Evolutionary conservation across 2,113 vertebrate species (phyloP).

Genomic region (Protobothrops flavoviridis): DNA sequence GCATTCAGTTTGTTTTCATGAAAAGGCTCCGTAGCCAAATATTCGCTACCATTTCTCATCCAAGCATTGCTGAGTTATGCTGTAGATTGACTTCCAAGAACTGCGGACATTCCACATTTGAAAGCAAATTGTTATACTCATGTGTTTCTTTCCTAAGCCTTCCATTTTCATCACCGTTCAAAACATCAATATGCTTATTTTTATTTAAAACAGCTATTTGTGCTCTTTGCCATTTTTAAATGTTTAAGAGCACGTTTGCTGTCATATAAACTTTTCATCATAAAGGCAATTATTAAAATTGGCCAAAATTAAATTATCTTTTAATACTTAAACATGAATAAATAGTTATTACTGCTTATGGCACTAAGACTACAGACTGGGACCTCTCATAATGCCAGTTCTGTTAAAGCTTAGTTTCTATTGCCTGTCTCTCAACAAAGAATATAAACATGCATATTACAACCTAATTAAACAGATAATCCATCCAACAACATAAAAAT

Average conservation of each 20-base stretch:
- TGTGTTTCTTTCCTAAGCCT: constrained; percentile 36
- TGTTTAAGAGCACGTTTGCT: constrained; percentile 10
- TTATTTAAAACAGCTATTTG: constrained; percentile 14
- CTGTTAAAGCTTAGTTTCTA: not conserved
- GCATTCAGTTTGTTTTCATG: not conserved
- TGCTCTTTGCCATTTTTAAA: constrained; percentile 36
- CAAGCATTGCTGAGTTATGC: constrained; percentile 40
- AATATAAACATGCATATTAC: not conserved
- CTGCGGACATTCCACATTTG: constrained; percentile 26
- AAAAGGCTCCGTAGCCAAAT: constrained; percentile 14
- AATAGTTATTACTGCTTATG: not conserved
- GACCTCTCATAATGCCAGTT: not conserved
- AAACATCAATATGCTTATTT: constrained; percentile 30
- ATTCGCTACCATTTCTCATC: constrained; percentile 23
- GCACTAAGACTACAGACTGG: not conserved
- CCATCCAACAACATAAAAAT: not conserved
- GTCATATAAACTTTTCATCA: not conserved
- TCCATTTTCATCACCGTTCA: constrained; percentile 10
- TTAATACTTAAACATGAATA: not conserved
- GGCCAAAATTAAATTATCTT: not conserved
- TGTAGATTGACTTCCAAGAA: constrained; percentile 19
- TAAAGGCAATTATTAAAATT: constrained; percentile 9
- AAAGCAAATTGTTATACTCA: constrained; percentile 19
- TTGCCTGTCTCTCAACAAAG: not conserved
- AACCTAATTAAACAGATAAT: not conserved